Conservation (phyloP, 2,113 vertebrate species). For the Spea bombifrons region DNA sequence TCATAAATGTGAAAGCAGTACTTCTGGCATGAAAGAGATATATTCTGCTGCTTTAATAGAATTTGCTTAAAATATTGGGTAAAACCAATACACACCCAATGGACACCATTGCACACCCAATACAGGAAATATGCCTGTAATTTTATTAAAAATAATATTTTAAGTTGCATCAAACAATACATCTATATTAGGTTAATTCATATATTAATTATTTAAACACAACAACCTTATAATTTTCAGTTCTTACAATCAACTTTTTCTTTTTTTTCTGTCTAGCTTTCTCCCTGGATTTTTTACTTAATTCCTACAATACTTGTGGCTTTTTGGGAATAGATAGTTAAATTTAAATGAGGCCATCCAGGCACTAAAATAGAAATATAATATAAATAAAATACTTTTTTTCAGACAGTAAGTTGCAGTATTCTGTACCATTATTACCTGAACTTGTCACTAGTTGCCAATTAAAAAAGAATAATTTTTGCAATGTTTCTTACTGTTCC, state of each 20-base stretch:
- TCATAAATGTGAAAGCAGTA: too few species aligned
- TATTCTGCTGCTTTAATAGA: too few species aligned
- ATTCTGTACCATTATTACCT: slow-evolving; percentile 29
- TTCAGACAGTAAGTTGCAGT: background rate
- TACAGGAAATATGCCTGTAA: too few species aligned
- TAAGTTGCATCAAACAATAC: too few species aligned
- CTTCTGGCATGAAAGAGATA: too few species aligned
- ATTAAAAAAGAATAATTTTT: slow-evolving; percentile 42
- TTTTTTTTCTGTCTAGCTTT: background rate
- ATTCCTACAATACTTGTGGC: background rate
- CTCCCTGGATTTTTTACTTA: background rate
- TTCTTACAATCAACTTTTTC: background rate
- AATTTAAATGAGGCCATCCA: slow-evolving; percentile 2
- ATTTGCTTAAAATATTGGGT: too few species aligned
- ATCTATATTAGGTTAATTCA: too few species aligned
- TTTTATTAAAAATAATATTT: too few species aligned
- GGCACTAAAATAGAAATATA: slow-evolving; percentile 1
- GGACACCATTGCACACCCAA: too few species aligned
- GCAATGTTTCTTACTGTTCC: background rate
- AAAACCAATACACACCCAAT: too few species aligned
- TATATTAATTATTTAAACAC: too few species aligned
- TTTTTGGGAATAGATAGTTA: slow-evolving; percentile 7
- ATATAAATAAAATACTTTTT: slow-evolving; percentile 21
- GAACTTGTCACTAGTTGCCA: slow-evolving; percentile 29
- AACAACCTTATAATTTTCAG: background rate